phyloP scores from a whole-genome alignment of 2,888 invertebrate species.

The Epistrophe eligans region DNA sequence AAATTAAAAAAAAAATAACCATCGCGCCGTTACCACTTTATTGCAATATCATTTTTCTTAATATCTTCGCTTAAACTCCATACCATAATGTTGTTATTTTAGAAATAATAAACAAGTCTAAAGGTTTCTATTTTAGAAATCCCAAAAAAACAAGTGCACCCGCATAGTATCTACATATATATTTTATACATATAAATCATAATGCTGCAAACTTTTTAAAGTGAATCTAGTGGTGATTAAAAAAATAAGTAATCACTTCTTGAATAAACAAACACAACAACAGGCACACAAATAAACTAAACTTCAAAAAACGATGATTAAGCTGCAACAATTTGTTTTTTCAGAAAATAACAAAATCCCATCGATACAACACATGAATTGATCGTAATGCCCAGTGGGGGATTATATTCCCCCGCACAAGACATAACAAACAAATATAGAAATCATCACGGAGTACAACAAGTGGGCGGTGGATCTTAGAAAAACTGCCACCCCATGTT shows the following conservation, averaged over 20 bases:
- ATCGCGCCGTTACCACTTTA: not conserved
- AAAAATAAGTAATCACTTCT: slow-evolving; percentile 26
- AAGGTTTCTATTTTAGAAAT: not conserved
- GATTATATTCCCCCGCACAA: slow-evolving; percentile 33
- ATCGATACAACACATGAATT: slow-evolving; percentile 62
- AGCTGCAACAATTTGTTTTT: slow-evolving; percentile 63
- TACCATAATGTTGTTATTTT: not conserved
- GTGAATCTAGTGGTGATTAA: slow-evolving; percentile 47
- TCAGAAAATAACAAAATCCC: slow-evolving; percentile 65
- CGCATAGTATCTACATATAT: not conserved
- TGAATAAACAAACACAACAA: slow-evolving; percentile 13
- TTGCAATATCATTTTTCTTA: not conserved
- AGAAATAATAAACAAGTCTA: not conserved
- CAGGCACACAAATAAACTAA: slow-evolving; percentile 35
- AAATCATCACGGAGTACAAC: not conserved
- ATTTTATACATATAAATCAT: too few species aligned
- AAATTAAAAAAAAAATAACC: not conserved
- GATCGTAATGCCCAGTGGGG: slow-evolving; percentile 59
- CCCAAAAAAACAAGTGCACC: not conserved
- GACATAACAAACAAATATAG: slow-evolving; percentile 16
- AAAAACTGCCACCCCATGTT: slow-evolving; percentile 50
- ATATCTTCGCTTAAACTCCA: not conserved
- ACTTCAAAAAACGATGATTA: slow-evolving; percentile 53
- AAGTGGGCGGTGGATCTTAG: slow-evolving; percentile 71
- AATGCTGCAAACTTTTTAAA: not conserved